These are phyloP conservation scores for Gastrophysa polygoni DNA, from an alignment of 2,888 invertebrate species.

Conservation along the genomic window DNA sequence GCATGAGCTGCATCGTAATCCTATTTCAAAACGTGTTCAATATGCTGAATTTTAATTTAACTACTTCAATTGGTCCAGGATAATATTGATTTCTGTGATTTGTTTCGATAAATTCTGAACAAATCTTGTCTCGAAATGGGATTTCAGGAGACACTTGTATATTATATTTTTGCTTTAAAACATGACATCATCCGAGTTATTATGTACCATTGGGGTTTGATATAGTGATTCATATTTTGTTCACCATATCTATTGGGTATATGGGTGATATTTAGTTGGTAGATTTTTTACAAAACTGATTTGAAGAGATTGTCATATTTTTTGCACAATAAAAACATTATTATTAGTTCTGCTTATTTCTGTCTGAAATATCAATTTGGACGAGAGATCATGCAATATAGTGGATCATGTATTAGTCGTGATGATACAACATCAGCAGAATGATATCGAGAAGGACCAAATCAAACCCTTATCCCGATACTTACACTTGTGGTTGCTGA, in stretches of 20 bases:
- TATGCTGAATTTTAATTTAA: neutral
- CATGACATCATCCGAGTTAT: conserved; percentile 27
- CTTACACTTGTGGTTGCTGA: no score
- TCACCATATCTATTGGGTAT: conserved; percentile 40
- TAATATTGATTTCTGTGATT: neutral
- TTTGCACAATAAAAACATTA: conserved; percentile 50
- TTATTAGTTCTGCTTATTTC: conserved; percentile 11
- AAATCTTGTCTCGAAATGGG: conserved; percentile 1
- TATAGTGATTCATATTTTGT: conserved; percentile 34
- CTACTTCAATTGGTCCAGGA: neutral
- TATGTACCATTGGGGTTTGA: conserved; percentile 29
- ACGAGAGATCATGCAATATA: no score
- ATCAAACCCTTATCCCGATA: no score
- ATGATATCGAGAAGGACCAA: no score
- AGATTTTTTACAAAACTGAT: conserved; percentile 49
- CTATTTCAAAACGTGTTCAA: neutral
- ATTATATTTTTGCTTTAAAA: conserved; percentile 28
- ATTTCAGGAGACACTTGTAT: conserved; percentile 31
- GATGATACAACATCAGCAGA: no score
- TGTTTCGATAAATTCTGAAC: neutral
- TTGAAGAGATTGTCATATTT: conserved; percentile 49
- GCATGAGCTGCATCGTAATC: no score
- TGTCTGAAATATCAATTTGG: no score
- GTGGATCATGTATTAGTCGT: no score
- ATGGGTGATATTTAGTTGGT: conserved; percentile 45